Evolutionary conservation across 2,888 invertebrate species (phyloP).

Genomic region (Amiota mariae): DNA sequence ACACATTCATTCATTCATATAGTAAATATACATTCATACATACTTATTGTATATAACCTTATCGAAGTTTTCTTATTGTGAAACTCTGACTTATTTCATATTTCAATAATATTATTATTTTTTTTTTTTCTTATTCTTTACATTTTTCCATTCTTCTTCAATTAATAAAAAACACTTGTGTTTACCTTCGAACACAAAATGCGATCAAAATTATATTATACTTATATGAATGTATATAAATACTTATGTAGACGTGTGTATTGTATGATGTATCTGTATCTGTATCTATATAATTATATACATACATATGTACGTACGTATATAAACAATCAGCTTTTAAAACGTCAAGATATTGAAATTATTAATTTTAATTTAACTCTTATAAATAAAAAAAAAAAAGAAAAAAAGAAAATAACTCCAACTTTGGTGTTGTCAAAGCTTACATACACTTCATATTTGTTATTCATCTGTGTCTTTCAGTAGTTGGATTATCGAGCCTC

Average conservation of each 20-base stretch:
- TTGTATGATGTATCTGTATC: neutral
- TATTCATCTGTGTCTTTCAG: too few relatives aligned
- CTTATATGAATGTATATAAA: constrained; percentile 37
- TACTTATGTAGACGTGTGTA: constrained; percentile 19
- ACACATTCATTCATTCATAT: neutral
- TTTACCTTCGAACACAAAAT: constrained; percentile 49
- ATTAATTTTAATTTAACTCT: too few relatives aligned
- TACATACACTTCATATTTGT: too few relatives aligned
- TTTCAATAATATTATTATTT: constrained; percentile 39
- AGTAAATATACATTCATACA: too few relatives aligned
- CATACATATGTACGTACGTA: constrained; percentile 30
- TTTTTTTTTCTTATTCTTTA: constrained; percentile 43
- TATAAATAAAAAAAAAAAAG: too few relatives aligned
- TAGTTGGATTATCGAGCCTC: too few relatives aligned
- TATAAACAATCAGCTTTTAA: neutral
- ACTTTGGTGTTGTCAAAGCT: too few relatives aligned
- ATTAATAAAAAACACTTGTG: constrained; percentile 67
- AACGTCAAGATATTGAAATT: neutral
- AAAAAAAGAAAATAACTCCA: too few relatives aligned
- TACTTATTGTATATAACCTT: too few relatives aligned
- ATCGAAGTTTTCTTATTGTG: too few relatives aligned
- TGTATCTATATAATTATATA: constrained; percentile 27
- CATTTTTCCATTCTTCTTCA: constrained; percentile 49
- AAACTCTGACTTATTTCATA: neutral
- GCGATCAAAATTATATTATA: constrained; percentile 41